Percentiles rank a stretch among this genome's conserved stretches.
Conservation (phyloP, 2,113 vertebrate species). For the Cairina moschata region DNA sequence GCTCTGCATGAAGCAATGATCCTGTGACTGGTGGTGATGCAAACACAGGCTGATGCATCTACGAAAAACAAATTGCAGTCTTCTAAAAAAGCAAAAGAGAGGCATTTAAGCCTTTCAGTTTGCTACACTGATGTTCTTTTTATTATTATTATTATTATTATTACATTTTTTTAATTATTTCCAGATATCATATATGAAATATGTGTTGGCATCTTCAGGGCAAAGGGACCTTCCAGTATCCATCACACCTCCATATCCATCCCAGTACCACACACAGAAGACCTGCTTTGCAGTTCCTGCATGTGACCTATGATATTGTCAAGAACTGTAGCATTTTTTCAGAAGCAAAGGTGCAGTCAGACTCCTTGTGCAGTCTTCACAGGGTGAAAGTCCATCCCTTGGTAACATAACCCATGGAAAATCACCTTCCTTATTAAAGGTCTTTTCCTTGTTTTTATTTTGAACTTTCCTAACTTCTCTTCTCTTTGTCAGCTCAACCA, state of each 20-base stretch:
- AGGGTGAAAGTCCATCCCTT: background rate
- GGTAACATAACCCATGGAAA: background rate
- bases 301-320: background rate
- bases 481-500: slow-evolving; percentile 27
- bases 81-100: background rate
- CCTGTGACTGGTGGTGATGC: background rate
- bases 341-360: background rate
- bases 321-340: background rate
- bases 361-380: background rate
- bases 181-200: background rate
- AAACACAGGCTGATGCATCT: background rate
- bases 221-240: background rate
- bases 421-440: background rate
- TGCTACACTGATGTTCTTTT: background rate
- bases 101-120: background rate
- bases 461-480: background rate
- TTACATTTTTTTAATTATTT: background rate
- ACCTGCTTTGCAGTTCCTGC: background rate
- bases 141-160: background rate
- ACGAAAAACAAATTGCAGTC: background rate
- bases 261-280: background rate
- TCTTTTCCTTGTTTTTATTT: background rate
- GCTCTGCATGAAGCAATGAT: background rate
- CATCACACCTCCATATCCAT: background rate
- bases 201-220: background rate